Evolutionary conservation across 2,888 invertebrate species (phyloP), one percentile per base, ranked within the genome.

Genomic region (Synanthedon tipuliformis): DNA sequence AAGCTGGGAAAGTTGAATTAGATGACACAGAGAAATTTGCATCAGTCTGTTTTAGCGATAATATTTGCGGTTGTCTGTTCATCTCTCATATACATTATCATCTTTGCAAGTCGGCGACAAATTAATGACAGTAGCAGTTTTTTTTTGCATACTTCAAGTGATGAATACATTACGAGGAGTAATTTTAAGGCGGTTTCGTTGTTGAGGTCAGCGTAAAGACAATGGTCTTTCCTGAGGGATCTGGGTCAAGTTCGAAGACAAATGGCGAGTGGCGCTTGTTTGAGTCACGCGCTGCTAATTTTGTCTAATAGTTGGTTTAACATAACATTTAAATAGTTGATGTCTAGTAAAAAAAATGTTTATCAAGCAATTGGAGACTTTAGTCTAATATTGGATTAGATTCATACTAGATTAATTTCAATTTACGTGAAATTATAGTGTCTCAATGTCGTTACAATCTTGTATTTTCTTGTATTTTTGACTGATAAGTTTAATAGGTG

Each of bases 1-100:
- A 84, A 83, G 84, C 78, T 80, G 76, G 75, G 83, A 84, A 85
- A 84, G 81, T 81, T 71, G 75, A 72, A 77, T 80, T 75, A 75
- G 73, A 73, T 70, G 73, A 72, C 71, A 45, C 12, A 45, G 15
- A 45, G 45, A 8, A n/a, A 45, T 45, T 45, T 45, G 45, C 45
- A 45, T 45, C 45, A 13, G 45, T 45, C 13, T n/a, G 45, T 45
- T n/a, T n/a, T 13, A 45, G n/a, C 45, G 8, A 45, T 45, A 45
- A n/a, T 12, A 45, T 13, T 45, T n/a, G 45, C 7, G 45, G 15
- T 45, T 13, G 13, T 13, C 23, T 23, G 45, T 34, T 34, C 2
- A 34, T 34, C 34, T 34, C 10, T 34, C 34, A 34, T 34, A 34
- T 0, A 34, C 10, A 34, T 34, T 34, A 34, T 10, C 34, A 34